phyloP scores from a whole-genome alignment of 1,140 invertebrate species.

The Halyomorpha halys region DNA sequence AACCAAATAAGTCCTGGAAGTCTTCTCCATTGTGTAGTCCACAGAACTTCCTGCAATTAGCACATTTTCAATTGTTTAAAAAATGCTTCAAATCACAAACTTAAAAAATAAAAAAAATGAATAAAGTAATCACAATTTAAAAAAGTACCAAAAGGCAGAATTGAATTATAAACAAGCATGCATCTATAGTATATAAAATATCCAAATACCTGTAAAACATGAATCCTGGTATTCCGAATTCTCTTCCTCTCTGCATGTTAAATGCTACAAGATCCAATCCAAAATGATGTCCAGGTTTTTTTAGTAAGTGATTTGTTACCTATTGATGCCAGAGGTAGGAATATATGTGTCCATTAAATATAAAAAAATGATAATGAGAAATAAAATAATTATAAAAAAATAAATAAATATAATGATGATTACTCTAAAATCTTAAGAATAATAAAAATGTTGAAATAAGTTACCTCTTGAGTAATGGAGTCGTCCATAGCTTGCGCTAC shows the following conservation, averaged over 20 bases:
- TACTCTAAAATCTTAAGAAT: too few relatives aligned
- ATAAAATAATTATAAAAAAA: not conserved
- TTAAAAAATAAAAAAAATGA: not conserved
- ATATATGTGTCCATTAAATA: not conserved
- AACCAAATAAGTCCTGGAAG: constrained; percentile 75
- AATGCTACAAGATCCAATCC: constrained; percentile 77
- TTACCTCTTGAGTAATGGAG: constrained; percentile 78
- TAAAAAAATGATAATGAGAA: not conserved
- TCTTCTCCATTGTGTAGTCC: constrained; percentile 64
- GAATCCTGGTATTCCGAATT: constrained; percentile 79
- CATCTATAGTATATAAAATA: not conserved
- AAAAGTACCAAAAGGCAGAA: not conserved
- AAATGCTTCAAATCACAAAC: not conserved
- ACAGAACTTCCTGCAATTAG: constrained; percentile 63
- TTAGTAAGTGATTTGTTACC: constrained; percentile 77
- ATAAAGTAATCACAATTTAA: not conserved
- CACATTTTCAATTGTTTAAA: not conserved
- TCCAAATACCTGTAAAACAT: constrained; percentile 31
- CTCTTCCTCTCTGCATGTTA: constrained; percentile 71
- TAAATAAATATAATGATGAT: not conserved
- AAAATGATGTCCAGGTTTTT: constrained; percentile 68
- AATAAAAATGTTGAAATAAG: not conserved
- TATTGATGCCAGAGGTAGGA: constrained; percentile 34
- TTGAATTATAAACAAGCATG: not conserved
- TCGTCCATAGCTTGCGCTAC: constrained; percentile 91